Conservation (phyloP, 2,888 invertebrate species). For the Cerastis rubricosa region DNA sequence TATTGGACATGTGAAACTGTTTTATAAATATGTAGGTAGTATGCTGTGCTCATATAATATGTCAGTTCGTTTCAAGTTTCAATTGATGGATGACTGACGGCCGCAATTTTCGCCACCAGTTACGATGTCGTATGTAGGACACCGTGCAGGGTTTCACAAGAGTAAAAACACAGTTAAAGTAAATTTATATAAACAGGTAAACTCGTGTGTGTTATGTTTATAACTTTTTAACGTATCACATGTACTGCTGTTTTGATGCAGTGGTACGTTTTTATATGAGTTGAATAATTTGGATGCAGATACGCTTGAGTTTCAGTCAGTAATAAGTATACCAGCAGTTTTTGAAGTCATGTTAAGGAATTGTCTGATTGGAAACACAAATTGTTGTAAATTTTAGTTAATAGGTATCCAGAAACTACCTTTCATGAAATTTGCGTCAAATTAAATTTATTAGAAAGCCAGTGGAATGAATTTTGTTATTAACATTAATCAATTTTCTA, state of each 20-base stretch:
- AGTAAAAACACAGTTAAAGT: constrained; percentile 75
- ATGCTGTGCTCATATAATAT: constrained; percentile 42
- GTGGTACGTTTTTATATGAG: constrained; percentile 17
- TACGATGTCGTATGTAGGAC: constrained; percentile 75
- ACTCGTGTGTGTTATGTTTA: constrained; percentile 28
- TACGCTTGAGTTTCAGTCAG: constrained; percentile 8
- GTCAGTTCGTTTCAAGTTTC: constrained; percentile 62
- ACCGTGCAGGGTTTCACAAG: constrained; percentile 71
- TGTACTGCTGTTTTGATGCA: constrained; percentile 16
- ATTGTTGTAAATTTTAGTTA: not conserved
- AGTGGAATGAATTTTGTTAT: constrained; percentile 6
- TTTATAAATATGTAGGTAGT: constrained; percentile 32
- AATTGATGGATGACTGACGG: constrained; percentile 70
- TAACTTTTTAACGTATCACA: constrained; percentile 20
- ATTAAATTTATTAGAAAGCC: constrained; percentile 25
- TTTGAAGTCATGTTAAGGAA: not conserved
- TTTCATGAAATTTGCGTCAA: constrained; percentile 1
- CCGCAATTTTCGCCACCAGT: constrained; percentile 64
- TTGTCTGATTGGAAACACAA: not conserved
- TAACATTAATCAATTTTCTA: constrained; percentile 23
- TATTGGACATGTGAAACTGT: constrained; percentile 42
- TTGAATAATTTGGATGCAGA: constrained; percentile 1
- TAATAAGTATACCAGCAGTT: not conserved
- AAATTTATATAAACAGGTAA: constrained; percentile 45
- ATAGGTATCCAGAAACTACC: not conserved